Conservation (phyloP, 1,140 invertebrate genomes). For the Diabrotica undecimpunctata region DNA sequence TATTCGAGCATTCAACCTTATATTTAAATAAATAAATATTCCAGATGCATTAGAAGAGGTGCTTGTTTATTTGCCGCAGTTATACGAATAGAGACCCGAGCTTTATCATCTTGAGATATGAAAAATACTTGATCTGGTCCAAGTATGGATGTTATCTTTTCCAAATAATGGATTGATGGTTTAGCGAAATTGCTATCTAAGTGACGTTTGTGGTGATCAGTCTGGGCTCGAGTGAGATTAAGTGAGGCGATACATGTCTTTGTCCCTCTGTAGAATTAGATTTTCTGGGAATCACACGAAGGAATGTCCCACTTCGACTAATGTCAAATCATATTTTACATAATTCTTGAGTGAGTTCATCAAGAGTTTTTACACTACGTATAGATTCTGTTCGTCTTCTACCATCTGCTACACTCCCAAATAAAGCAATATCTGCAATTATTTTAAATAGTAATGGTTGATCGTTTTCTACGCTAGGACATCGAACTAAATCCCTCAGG, state of each 20-base stretch:
- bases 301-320: background rate
- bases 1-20: too few relatives aligned
- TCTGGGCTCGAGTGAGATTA: background rate
- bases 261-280: background rate
- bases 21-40: too few relatives aligned
- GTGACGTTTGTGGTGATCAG: too few relatives aligned
- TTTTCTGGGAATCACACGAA: background rate
- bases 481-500: too few relatives aligned
- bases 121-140: background rate
- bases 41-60: slow-evolving; percentile 47
- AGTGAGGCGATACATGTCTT: background rate
- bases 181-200: background rate
- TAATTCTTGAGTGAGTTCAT: background rate
- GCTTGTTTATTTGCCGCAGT: slow-evolving; percentile 42
- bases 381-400: slow-evolving; percentile 27
- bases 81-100: slow-evolving; percentile 33
- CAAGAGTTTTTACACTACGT: slow-evolving; percentile 7
- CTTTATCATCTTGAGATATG: slow-evolving; percentile 16
- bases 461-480: slow-evolving; percentile 10
- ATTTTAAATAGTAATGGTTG: slow-evolving; percentile 37
- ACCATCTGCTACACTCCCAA: slow-evolving; percentile 41
- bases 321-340: background rate
- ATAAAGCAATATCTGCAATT: slow-evolving; percentile 39
- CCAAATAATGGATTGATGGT: background rate
- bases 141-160: background rate